Percentiles rank a stretch among this genome's conserved stretches.
Evolutionary conservation across 2,113 vertebrate species (phyloP).

Genomic region (Catharus minimus): DNA sequence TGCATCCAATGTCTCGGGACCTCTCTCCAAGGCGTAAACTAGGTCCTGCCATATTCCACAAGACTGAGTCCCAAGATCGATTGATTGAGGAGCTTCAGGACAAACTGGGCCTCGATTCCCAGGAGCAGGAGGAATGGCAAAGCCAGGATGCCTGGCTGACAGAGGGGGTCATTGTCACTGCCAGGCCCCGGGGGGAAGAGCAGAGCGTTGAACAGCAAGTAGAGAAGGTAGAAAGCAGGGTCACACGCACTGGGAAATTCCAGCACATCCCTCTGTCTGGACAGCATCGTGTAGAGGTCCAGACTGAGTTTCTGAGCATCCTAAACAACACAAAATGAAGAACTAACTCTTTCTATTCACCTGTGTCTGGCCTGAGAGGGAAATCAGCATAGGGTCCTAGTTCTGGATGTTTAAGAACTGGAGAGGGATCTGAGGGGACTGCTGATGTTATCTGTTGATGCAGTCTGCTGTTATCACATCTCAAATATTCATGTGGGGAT

Average conservation of each 20-base stretch:
- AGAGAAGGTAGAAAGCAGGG: slow-evolving; percentile 83
- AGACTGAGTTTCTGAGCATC: neutral
- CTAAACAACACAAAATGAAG: neutral
- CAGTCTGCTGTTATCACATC: neutral
- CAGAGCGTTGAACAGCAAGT: slow-evolving; percentile 72
- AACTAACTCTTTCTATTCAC: neutral
- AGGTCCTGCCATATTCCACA: slow-evolving; percentile 88
- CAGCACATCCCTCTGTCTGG: neutral
- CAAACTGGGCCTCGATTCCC: slow-evolving; percentile 84
- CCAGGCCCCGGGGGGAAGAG: slow-evolving; percentile 81
- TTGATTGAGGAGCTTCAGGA: slow-evolving; percentile 93
- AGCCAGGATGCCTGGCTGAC: slow-evolving; percentile 87
- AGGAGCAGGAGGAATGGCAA: slow-evolving; percentile 74
- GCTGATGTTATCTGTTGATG: neutral
- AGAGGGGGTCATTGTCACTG: slow-evolving; percentile 84
- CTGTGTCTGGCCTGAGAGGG: neutral
- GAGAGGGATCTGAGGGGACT: neutral
- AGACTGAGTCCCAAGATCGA: slow-evolving; percentile 88
- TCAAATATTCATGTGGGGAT: neutral
- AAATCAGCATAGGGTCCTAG: neutral
- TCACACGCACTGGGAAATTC: neutral
- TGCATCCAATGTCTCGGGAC: slow-evolving; percentile 94
- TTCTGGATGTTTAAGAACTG: neutral
- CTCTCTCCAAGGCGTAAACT: slow-evolving; percentile 86
- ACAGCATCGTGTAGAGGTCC: neutral